Percentiles rank a stretch among this genome's conserved stretches.
phyloP scores from a whole-genome alignment of 2,888 invertebrate species.

The Muschampia plurimacula region DNA sequence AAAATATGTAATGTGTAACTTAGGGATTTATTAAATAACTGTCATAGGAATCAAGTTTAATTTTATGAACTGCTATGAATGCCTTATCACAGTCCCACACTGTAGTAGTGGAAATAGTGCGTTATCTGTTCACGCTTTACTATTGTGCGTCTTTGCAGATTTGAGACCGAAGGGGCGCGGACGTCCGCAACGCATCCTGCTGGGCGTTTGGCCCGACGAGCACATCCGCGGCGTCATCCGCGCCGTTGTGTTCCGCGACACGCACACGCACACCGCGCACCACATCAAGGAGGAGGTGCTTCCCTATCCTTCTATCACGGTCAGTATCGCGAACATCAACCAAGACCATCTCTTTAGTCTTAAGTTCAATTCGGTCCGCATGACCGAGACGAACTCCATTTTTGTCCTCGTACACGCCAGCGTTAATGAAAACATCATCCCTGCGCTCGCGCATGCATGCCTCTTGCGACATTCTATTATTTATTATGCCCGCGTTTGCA shows the following conservation, averaged over 20 bases:
- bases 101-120: slow-evolving; percentile 42
- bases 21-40: not conserved
- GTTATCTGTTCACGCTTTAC: slow-evolving; percentile 79
- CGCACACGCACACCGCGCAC: slow-evolving; percentile 90
- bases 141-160: slow-evolving; percentile 87
- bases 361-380: not conserved
- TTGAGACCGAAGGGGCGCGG: slow-evolving; percentile 96
- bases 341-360: not conserved
- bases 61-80: not conserved
- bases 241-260: slow-evolving; percentile 96
- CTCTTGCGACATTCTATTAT: slow-evolving; percentile 56
- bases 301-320: slow-evolving; percentile 77
- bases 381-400: not conserved
- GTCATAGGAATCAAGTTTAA: not conserved
- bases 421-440: not conserved
- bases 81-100: slow-evolving; percentile 20
- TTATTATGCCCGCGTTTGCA: slow-evolving; percentile 47
- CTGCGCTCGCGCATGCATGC: slow-evolving; percentile 61
- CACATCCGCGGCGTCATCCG: slow-evolving; percentile 97
- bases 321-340: slow-evolving; percentile 65
- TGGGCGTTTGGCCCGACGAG: slow-evolving; percentile 97
- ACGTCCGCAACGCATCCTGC: slow-evolving; percentile 94
- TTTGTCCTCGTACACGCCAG: not conserved
- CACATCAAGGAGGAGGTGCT: slow-evolving; percentile 89
- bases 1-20: not conserved